A percentile compares a stretch with the other conserved stretches of the same genome.
These are phyloP conservation scores for Eristalis tenax DNA, from an alignment of 2,888 invertebrate genomes.

Conservation along the genomic window DNA sequence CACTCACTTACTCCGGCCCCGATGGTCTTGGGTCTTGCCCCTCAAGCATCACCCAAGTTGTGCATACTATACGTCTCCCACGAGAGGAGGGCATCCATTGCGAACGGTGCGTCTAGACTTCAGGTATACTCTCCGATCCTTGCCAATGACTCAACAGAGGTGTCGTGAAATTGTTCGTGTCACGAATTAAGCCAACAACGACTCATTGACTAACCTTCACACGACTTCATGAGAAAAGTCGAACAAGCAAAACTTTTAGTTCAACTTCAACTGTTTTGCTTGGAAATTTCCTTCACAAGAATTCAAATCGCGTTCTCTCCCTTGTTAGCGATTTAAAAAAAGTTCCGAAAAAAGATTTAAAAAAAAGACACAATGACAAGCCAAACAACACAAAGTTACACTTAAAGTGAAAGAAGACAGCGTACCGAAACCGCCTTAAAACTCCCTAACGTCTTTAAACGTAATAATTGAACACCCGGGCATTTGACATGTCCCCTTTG, in stretches of 20 bases:
- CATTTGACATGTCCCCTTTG: neutral
- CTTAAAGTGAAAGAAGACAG: neutral
- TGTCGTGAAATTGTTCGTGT: too few species aligned
- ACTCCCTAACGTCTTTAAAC: neutral
- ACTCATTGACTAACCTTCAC: neutral
- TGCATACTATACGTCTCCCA: too few species aligned
- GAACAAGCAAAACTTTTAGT: neutral
- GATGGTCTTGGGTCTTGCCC: too few species aligned
- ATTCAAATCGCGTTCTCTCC: neutral
- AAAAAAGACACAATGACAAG: neutral
- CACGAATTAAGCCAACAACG: too few species aligned
- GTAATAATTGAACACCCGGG: neutral
- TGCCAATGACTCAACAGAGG: too few species aligned
- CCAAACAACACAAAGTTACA: neutral
- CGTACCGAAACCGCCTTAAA: neutral
- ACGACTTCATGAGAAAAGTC: neutral
- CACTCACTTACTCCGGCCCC: too few species aligned
- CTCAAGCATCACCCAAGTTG: too few species aligned
- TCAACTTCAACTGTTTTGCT: neutral
- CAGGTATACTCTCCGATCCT: too few species aligned
- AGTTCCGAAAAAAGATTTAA: neutral
- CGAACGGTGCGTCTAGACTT: too few species aligned
- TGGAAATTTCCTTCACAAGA: neutral
- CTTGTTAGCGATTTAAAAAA: neutral
- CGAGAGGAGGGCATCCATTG: too few species aligned